Evolutionary conservation across 2,888 invertebrate species (phyloP).

Genomic region (Psylliodes chrysocephalus): DNA sequence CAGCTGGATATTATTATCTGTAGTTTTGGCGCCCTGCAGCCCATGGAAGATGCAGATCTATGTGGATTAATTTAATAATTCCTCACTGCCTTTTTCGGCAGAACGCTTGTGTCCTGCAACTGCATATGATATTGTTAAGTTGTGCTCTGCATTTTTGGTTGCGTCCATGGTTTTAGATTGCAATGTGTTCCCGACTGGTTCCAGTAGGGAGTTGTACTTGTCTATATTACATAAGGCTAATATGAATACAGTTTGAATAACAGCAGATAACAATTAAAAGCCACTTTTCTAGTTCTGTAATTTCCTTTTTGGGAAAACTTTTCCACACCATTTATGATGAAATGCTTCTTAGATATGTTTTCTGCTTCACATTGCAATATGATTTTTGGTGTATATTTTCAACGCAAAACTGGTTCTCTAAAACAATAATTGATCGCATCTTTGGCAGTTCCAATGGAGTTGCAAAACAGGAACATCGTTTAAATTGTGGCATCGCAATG

Average conservation of each 20-base stretch:
- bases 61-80: not conserved
- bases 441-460: no score
- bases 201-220: not conserved
- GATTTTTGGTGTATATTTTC: no score
- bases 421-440: no score
- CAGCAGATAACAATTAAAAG: not conserved
- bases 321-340: no score
- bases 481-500: no score
- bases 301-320: no score
- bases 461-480: no score
- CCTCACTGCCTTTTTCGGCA: not conserved
- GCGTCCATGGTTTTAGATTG: not conserved
- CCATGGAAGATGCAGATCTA: not conserved
- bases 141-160: not conserved
- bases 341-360: no score
- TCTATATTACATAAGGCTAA: not conserved
- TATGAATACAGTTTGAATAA: not conserved
- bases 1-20: not conserved
- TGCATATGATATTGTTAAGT: not conserved
- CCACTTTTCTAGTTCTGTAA: not conserved
- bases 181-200: not conserved
- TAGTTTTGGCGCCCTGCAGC: not conserved
- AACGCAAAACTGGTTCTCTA: no score
- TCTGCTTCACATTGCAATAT: no score
- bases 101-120: not conserved